Evolutionary conservation across 1,140 invertebrate genomes (phyloP), one percentile per base, ranked within the genome.

Genomic region (Drosophila repleta): DNA sequence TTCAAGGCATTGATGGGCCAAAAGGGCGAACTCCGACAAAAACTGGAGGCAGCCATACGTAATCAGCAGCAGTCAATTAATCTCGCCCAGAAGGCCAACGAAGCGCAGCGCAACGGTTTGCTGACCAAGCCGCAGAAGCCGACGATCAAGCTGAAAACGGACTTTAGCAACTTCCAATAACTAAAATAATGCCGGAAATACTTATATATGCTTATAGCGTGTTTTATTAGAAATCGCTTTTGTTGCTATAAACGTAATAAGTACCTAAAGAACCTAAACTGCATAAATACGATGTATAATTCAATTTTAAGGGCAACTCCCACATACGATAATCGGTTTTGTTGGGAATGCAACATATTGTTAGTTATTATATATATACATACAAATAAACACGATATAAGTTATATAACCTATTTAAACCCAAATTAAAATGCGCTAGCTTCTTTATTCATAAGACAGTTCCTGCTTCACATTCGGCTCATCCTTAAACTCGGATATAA

Each of bases 91-190:
- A 93, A 92, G 65, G 91, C 75, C 80, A 92, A 90, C 66, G 90
- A 92, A 46, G 92, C 92, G 68, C 90, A 90, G 43, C 74, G 74
- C 17, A 85, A 60, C 35, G 80, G 94, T 79, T 92, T 92, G 43
- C 89, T 92, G 51, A 93, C 89, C 26, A 77, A 92, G 65, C 93
- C 93, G 55, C 94, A 95, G 79, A 94, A 94, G 67, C 96, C 96
- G 52, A 96, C 97, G 8, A 99, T 99, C 80, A 97, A 98, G 92
- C 93, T 99, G 46, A 99, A 98, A 94, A 99, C 97, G 15, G 97
- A 98, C 92, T 99, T 99, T 91, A 97, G 97, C 79, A 98, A 99
- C 93, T 99, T 97, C 53, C 90, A 91, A 64, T 91, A 72, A 77
- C 24, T 18, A 43, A 21, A 45, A 58, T 41, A 32, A 10, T 15